Evolutionary conservation across 2,888 invertebrate species (phyloP).

Genomic region (Lymantria monacha): DNA sequence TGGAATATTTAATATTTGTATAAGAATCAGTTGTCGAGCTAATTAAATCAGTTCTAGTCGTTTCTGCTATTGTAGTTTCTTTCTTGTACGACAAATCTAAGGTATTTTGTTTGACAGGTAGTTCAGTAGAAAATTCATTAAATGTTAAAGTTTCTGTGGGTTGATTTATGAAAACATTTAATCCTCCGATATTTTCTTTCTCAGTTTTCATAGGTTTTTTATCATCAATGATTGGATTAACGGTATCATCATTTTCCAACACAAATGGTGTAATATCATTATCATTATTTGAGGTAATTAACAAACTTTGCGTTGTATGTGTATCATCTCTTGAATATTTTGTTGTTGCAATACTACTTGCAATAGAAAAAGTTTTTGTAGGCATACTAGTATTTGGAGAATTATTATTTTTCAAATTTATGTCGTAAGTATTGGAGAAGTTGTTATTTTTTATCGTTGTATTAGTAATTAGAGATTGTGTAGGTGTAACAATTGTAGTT

Average conservation of each 20-base stretch:
- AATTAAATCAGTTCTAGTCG: background rate
- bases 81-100: background rate
- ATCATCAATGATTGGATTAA: no score
- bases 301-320: background rate
- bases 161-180: background rate
- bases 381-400: background rate
- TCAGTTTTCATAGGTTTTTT: background rate
- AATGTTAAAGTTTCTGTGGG: background rate
- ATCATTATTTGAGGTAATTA: background rate
- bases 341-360: background rate
- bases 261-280: background rate
- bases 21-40: background rate
- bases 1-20: background rate
- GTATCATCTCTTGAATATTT: background rate
- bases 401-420: background rate
- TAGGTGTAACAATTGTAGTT: constrained; percentile 6
- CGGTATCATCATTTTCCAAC: no score
- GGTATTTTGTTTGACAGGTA: background rate
- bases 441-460: background rate
- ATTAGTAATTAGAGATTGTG: constrained; percentile 4
- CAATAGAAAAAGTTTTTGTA: background rate
- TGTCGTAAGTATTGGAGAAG: background rate
- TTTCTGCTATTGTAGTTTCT: background rate
- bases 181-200: background rate
- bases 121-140: background rate